A percentile compares a stretch with the other conserved stretches of the same genome.
These are phyloP conservation scores for Chinchilla lanigera DNA, from an alignment of 2,113 vertebrate species.

Conservation along the genomic window DNA sequence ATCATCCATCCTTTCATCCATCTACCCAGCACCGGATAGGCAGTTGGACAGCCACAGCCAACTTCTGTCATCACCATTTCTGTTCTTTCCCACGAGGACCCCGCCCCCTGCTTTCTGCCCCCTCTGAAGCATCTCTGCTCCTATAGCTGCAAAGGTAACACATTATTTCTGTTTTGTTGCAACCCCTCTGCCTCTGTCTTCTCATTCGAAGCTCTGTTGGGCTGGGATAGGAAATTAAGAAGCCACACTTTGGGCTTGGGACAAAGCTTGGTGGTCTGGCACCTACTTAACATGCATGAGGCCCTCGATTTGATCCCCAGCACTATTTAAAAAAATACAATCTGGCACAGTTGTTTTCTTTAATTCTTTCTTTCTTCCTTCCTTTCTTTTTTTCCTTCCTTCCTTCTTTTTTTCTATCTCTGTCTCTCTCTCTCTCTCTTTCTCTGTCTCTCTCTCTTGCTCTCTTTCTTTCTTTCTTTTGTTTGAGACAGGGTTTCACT, in stretches of 20 bases:
- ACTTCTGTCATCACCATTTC: background rate
- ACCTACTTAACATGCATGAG: background rate
- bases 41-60: background rate
- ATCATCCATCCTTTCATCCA: background rate
- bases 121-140: background rate
- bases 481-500: background rate
- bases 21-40: background rate
- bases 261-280: background rate
- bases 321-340: background rate
- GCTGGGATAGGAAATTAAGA: background rate
- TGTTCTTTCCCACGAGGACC: background rate
- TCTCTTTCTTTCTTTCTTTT: background rate
- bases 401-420: too few species aligned
- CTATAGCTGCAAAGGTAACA: background rate
- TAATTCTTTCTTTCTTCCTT: background rate
- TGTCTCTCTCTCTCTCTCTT: too few species aligned
- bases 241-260: background rate
- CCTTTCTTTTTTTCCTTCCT: background rate
- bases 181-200: background rate
- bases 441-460: too few species aligned
- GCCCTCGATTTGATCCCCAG: background rate
- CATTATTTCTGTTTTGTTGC: background rate
- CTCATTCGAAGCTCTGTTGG: background rate
- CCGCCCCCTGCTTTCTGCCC: background rate
- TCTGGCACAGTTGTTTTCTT: background rate